Conservation (phyloP, 2,113 vertebrate species). For the Apistogramma diplotaenia region DNA sequence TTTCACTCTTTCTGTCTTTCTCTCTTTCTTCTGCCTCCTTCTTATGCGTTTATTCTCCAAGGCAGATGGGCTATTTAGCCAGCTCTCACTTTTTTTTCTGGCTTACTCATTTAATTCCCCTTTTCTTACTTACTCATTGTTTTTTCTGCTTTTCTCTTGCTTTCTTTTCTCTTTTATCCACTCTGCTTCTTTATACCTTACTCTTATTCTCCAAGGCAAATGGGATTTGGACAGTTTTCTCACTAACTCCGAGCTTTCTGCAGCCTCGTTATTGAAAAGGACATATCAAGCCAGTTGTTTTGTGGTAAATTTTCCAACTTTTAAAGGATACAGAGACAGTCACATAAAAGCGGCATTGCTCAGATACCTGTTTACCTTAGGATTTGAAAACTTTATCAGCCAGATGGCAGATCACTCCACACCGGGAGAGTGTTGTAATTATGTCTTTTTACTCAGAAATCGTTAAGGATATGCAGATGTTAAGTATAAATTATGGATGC, state of each 20-base stretch:
- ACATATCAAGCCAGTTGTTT: neutral
- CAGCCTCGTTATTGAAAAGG: neutral
- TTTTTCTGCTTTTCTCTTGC: neutral
- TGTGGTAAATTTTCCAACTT: neutral
- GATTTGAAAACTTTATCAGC: neutral
- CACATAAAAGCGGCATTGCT: neutral
- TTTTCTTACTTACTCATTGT: slow-evolving; percentile 3
- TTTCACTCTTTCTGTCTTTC: neutral
- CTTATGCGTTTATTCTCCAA: slow-evolving; percentile 40
- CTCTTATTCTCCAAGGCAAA: slow-evolving; percentile 9
- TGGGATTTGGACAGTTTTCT: neutral
- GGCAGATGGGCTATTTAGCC: slow-evolving; percentile 42
- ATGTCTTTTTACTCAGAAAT: neutral
- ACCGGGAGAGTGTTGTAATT: neutral
- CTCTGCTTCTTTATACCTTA: neutral
- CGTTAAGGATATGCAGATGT: neutral
- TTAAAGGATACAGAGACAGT: neutral
- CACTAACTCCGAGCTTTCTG: neutral
- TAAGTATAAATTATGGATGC: neutral
- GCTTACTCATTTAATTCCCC: slow-evolving; percentile 20
- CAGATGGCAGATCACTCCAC: neutral
- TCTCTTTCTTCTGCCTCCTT: neutral
- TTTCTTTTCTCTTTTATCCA: slow-evolving; percentile 2
- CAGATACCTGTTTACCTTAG: neutral
- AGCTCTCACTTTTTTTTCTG: slow-evolving; percentile 15